phyloP scores from a whole-genome alignment of 2,113 vertebrate genomes.

The Nibea albiflora region DNA sequence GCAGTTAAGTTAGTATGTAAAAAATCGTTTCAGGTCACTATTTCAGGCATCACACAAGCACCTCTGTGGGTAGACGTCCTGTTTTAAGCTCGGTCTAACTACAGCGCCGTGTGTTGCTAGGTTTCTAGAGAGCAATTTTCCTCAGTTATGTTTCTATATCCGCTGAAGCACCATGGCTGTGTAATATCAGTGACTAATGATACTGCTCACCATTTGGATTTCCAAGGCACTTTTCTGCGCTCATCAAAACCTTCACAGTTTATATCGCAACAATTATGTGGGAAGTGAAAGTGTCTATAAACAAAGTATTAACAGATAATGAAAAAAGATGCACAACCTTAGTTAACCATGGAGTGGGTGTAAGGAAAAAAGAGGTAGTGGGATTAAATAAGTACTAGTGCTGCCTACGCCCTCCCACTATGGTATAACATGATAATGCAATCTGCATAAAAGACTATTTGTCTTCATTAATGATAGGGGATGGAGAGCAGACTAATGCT shows the following conservation, averaged over 20 bases:
- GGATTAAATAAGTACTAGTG: conserved; percentile 25
- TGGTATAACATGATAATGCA: conserved; percentile 48
- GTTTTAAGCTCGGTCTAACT: conserved; percentile 6
- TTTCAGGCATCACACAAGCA: conserved; percentile 8
- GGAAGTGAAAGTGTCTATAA: conserved; percentile 62
- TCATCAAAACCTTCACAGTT: conserved; percentile 51
- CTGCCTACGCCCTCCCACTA: conserved; percentile 29
- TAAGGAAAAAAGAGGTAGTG: neutral
- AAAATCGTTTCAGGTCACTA: conserved; percentile 11
- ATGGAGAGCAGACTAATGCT: conserved; percentile 47
- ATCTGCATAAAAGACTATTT: conserved; percentile 68
- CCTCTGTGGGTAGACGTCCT: neutral
- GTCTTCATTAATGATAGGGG: conserved; percentile 73
- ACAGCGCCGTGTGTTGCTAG: conserved; percentile 19
- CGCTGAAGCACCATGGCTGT: conserved; percentile 36
- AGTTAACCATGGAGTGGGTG: conserved; percentile 35
- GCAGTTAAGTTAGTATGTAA: conserved; percentile 11
- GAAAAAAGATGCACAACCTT: conserved; percentile 55
- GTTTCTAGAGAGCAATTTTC: conserved; percentile 31
- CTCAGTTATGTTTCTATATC: conserved; percentile 17
- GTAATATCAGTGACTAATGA: conserved; percentile 65
- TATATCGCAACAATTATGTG: conserved; percentile 52
- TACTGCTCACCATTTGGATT: conserved; percentile 28
- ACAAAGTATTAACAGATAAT: conserved; percentile 59
- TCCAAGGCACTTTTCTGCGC: conserved; percentile 11